A percentile compares a stretch with the other conserved stretches of the same genome.
Evolutionary conservation across 2,113 vertebrate species (phyloP).

Genomic region (Macroglossus sobrinus): DNA sequence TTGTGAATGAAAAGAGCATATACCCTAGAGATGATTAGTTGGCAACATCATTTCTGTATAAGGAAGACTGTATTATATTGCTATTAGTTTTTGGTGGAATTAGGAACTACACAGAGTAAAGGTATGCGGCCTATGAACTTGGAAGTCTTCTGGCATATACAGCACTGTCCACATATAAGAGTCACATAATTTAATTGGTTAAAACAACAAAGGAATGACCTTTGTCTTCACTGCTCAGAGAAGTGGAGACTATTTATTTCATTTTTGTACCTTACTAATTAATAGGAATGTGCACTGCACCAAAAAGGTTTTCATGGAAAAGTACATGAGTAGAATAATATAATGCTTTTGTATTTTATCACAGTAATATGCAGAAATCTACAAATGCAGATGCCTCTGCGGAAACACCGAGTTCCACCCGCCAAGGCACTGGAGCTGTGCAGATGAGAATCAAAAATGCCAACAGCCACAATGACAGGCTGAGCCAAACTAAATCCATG

Average conservation of each 20-base stretch:
- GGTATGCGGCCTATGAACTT: background rate
- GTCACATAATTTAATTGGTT: background rate
- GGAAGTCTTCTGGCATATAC: background rate
- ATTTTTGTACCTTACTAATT: background rate
- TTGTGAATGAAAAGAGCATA: background rate
- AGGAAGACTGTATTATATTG: background rate
- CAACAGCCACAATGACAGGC: constrained; percentile 82
- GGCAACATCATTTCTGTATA: background rate
- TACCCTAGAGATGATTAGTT: background rate
- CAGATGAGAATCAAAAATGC: constrained; percentile 87
- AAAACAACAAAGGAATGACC: background rate
- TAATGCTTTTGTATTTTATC: constrained; percentile 65
- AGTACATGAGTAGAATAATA: constrained; percentile 39
- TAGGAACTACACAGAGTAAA: background rate
- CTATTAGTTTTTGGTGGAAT: background rate
- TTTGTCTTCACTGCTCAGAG: background rate
- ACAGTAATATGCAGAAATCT: constrained; percentile 79
- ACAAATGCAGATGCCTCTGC: constrained; percentile 69
- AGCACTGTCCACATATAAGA: background rate
- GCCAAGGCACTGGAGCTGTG: constrained; percentile 76
- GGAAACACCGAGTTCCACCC: constrained; percentile 78
- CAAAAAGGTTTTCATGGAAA: background rate
- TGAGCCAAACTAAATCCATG: constrained; percentile 89
- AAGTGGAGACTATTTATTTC: background rate
- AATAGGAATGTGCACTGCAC: background rate